phyloP scores from a whole-genome alignment of 2,888 invertebrate genomes.

The Diploptera punctata region DNA sequence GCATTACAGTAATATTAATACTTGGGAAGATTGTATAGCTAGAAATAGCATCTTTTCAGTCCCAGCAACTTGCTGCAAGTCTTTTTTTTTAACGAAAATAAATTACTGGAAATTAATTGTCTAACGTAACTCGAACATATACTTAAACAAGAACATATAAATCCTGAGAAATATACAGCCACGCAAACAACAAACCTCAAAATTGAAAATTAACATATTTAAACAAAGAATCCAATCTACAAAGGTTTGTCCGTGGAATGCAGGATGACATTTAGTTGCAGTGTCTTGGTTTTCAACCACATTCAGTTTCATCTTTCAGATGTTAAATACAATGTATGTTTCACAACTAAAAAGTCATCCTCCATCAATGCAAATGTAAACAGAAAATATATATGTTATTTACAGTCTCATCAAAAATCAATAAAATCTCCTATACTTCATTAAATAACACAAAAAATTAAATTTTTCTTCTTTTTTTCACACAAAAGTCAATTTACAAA shows the following conservation, averaged over 20 bases:
- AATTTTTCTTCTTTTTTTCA: background rate
- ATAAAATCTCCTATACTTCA: conserved; percentile 12
- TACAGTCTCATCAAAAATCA: background rate
- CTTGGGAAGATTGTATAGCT: too few relatives aligned
- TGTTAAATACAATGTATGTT: too few relatives aligned
- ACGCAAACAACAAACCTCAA: conserved; percentile 1
- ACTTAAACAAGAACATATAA: background rate
- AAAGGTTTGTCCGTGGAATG: background rate
- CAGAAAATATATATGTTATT: background rate
- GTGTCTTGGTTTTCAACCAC: too few relatives aligned
- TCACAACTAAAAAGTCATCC: background rate
- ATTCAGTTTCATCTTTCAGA: too few relatives aligned
- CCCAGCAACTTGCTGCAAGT: too few relatives aligned
- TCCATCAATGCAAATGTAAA: conserved; percentile 1
- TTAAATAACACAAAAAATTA: background rate
- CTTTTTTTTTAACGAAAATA: too few relatives aligned
- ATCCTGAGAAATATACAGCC: background rate
- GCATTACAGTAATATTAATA: too few relatives aligned
- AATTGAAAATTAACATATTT: background rate
- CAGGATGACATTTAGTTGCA: conserved; percentile 3
- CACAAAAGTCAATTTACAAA: background rate
- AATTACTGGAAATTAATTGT: too few relatives aligned
- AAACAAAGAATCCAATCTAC: background rate
- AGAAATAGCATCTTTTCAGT: too few relatives aligned
- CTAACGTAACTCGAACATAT: too few relatives aligned